Evolutionary conservation across 2,797 vertebrate genomes (phyloP).

Genomic region (Siniperca scherzeri): DNA sequence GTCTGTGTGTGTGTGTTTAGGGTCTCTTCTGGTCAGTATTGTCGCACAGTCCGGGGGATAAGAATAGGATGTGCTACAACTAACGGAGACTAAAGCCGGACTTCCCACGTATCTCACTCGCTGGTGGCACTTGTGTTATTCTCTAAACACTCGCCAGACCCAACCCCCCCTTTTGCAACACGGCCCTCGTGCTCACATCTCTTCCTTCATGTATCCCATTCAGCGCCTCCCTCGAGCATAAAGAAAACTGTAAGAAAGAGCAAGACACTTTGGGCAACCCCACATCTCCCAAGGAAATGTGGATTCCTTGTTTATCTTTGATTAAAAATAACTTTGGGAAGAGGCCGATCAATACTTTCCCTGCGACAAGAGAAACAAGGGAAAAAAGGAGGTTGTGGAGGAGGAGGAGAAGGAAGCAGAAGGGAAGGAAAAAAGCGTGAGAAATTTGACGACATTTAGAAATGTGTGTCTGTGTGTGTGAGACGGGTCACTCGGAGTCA

Average conservation of each 20-base stretch:
- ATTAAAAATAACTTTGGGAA: slow-evolving; percentile 90
- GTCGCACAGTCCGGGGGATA: slow-evolving; percentile 85
- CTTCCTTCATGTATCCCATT: slow-evolving; percentile 51
- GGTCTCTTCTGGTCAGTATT: slow-evolving; percentile 85
- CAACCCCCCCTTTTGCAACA: slow-evolving; percentile 29
- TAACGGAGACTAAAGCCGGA: slow-evolving; percentile 79
- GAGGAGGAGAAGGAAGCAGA: slow-evolving; percentile 48
- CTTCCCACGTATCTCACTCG: slow-evolving; percentile 86
- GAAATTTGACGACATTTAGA: slow-evolving; percentile 82
- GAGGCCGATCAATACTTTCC: slow-evolving; percentile 86
- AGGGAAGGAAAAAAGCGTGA: slow-evolving; percentile 77
- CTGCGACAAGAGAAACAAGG: slow-evolving; percentile 65
- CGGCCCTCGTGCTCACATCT: slow-evolving; percentile 51
- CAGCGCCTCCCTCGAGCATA: slow-evolving; percentile 75
- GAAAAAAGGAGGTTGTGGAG: slow-evolving; percentile 40
- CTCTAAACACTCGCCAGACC: slow-evolving; percentile 69
- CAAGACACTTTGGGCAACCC: slow-evolving; percentile 70
- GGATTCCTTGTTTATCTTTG: slow-evolving; percentile 86
- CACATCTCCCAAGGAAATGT: slow-evolving; percentile 83
- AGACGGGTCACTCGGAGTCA: slow-evolving; percentile 76
- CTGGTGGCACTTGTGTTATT: slow-evolving; percentile 83
- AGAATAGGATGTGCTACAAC: slow-evolving; percentile 87
- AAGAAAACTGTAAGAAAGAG: slow-evolving; percentile 65
- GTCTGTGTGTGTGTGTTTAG: slow-evolving; percentile 79
- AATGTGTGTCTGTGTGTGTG: slow-evolving; percentile 79